Conservation (phyloP, 2,113 vertebrate species). For the Odontesthes bonariensis region DNA sequence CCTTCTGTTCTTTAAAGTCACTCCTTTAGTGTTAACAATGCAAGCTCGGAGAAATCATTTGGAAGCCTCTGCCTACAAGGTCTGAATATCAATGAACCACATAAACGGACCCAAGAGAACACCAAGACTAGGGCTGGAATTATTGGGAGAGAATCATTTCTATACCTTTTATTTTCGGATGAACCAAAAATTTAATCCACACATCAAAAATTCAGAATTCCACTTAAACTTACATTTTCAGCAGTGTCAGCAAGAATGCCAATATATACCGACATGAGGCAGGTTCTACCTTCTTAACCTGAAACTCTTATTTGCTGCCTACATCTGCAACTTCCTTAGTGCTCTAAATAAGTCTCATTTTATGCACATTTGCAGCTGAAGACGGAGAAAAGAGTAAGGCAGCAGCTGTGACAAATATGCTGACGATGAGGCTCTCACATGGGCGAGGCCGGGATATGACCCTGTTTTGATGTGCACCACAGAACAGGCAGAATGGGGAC, state of each 20-base stretch:
- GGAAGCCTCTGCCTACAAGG: too few species aligned
- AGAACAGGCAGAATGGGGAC: neutral
- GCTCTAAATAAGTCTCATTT: neutral
- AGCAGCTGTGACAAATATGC: conserved; percentile 17
- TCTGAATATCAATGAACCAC: conserved; percentile 22
- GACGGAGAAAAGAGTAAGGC: neutral
- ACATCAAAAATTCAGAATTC: too few species aligned
- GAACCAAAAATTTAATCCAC: too few species aligned
- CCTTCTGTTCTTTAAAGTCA: neutral
- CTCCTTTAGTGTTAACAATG: neutral
- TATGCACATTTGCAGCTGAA: neutral
- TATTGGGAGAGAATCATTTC: neutral
- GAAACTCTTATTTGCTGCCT: neutral
- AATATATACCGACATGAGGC: neutral
- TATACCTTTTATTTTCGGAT: too few species aligned
- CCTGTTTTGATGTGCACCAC: neutral
- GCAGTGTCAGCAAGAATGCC: neutral
- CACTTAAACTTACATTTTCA: neutral
- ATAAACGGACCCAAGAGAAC: neutral
- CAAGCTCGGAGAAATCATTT: neutral
- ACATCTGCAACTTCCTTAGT: neutral
- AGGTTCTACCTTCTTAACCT: neutral
- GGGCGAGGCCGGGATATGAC: conserved; percentile 1
- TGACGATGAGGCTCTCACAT: conserved; percentile 1
- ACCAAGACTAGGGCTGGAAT: neutral